Evolutionary conservation across 2,888 invertebrate species (phyloP), one percentile per base, ranked within the genome.

Genomic region (Dryobota labecula): DNA sequence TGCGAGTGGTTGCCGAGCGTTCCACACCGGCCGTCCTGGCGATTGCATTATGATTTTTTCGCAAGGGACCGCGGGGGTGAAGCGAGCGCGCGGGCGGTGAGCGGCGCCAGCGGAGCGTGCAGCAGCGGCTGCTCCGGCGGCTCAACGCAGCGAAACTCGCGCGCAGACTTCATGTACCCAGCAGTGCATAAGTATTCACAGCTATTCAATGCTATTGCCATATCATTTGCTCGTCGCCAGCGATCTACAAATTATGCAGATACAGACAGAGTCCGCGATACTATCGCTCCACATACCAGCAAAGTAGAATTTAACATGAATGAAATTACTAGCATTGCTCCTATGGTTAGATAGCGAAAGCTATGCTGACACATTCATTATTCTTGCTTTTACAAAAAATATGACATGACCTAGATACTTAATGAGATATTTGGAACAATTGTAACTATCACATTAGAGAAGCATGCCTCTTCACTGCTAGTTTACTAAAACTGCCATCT

Each of bases 11-110:
- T 90, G 92, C 89, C 90, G 91, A 92, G 92, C 95, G 95, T 95
- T 94, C 95, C 94, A 95, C 95, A 91, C 94, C 94, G 93, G 88
- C 95, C 94, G 95, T 94, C 95, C 95, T 93, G 95, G 92, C 95
- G 94, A 94, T 95, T 95, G 96, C 96, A 95, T 95, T 95, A 95
- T 95, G 93, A 93, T 95, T 95, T 94, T 94, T 95, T 95, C 95
- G 95, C 95, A 95, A 95, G 95, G 95, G 95, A 93, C 92, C 92
- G 92, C 92, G 93, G 94, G 92, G 93, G 92, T 89, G 93, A 91
- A 89, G 90, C 87, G 77, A 89, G 86, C 76, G 90, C 76, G 91
- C 90, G 89, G 90, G 91, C 89, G 91, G 91, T 85, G 87, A 86
- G 84, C 88, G 89, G 85, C 88, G 92, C 88, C 95, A 94, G 92